Conservation (phyloP, 2,888 invertebrate species). For the Eledone cirrhosa region DNA sequence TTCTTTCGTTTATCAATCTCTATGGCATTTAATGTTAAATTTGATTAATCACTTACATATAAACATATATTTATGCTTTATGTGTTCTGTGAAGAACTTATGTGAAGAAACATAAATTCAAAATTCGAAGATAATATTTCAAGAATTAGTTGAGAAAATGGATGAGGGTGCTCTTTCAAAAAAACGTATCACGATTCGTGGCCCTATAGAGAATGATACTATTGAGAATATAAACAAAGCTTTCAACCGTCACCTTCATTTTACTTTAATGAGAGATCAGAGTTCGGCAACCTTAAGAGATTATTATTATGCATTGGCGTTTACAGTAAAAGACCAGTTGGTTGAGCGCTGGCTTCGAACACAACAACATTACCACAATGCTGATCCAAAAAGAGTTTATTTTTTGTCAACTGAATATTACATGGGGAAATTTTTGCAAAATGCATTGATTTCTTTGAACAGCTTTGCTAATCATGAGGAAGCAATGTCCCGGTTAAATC, state of each 20-base stretch:
- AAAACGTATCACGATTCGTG: conserved; percentile 96
- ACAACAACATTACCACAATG: conserved; percentile 97
- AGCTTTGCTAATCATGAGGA: background rate
- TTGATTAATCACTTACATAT: too few relatives aligned
- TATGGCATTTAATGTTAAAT: too few relatives aligned
- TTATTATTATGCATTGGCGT: conserved; percentile 95
- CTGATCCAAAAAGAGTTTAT: conserved; percentile 77
- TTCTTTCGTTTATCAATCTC: too few relatives aligned
- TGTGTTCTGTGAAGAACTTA: too few relatives aligned
- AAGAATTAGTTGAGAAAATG: too few relatives aligned
- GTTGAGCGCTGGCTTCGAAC: conserved; percentile 98
- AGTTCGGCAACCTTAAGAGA: conserved; percentile 96
- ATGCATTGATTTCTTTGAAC: background rate
- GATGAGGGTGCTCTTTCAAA: conserved; percentile 63
- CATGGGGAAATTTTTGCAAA: conserved; percentile 7
- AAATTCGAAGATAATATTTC: too few relatives aligned
- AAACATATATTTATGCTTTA: too few relatives aligned
- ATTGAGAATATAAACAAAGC: conserved; percentile 95
- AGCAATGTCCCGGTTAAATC: conserved; percentile 1
- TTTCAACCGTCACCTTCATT: conserved; percentile 97
- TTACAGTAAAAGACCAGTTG: conserved; percentile 95
- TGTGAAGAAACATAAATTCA: too few relatives aligned
- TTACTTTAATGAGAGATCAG: conserved; percentile 96
- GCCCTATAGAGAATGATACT: conserved; percentile 91
- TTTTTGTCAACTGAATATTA: conserved; percentile 16